Percentiles rank a stretch among this genome's conserved stretches.
These are phyloP conservation scores for Pachypanchax playfairii DNA, from an alignment of 2,113 vertebrate species.

Conservation along the genomic window DNA sequence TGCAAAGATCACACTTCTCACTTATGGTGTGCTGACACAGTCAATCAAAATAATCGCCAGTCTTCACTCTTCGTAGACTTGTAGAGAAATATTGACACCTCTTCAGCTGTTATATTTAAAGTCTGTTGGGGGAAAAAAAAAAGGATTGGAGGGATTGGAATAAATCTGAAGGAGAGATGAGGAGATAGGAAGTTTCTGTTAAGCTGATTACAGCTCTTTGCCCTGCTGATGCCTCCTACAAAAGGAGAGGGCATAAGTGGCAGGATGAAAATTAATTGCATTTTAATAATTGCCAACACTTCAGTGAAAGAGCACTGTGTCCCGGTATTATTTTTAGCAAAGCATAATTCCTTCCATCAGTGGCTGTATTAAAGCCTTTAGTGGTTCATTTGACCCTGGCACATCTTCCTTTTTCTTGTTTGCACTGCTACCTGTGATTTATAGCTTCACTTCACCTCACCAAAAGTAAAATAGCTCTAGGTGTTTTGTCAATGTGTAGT, in stretches of 20 bases:
- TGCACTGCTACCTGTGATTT: slow-evolving; percentile 25
- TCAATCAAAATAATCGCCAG: slow-evolving; percentile 39
- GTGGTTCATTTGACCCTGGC: slow-evolving; percentile 39
- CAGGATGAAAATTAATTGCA: slow-evolving; percentile 49
- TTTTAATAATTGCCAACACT: slow-evolving; percentile 51
- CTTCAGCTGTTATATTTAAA: slow-evolving; percentile 6
- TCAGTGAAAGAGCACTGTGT: slow-evolving; percentile 41
- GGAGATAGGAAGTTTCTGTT: slow-evolving; percentile 16
- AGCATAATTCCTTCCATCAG: slow-evolving; percentile 3
- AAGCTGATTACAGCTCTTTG: slow-evolving; percentile 23
- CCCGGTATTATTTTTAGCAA: slow-evolving; percentile 22
- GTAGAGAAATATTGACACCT: slow-evolving; percentile 19
- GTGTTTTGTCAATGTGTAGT: slow-evolving; percentile 12
- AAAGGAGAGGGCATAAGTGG: slow-evolving; percentile 35
- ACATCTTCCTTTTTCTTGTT: slow-evolving; percentile 18
- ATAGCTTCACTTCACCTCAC: slow-evolving; percentile 14
- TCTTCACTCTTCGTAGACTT: slow-evolving; percentile 25
- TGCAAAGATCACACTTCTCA: slow-evolving; percentile 54
- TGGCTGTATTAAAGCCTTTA: slow-evolving; percentile 45
- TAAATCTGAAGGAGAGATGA: slow-evolving; percentile 4
- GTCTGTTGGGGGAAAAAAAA: background rate
- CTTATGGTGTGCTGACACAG: slow-evolving; percentile 28
- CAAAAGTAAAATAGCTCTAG: slow-evolving; percentile 7
- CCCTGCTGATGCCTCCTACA: slow-evolving; percentile 26
- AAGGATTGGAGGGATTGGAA: background rate